Evolutionary conservation across 2,888 invertebrate species (phyloP).

Genomic region (Acanthacorydalis orientalis): DNA sequence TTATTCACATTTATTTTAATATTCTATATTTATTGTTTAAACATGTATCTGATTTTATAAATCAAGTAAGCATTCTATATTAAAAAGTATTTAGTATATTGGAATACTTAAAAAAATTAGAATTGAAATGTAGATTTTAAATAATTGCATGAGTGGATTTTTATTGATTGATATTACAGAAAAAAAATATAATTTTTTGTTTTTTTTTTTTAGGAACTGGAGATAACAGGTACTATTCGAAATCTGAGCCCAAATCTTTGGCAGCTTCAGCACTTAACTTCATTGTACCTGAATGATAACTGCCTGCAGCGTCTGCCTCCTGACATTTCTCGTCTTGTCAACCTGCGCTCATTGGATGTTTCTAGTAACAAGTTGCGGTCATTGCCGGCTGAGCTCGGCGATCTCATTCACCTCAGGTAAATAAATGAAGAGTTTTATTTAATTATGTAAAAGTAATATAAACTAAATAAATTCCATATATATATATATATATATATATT

Average conservation of each 20-base stretch:
- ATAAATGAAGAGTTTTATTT: neutral
- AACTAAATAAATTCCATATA: too few relatives aligned
- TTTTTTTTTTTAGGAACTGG: conserved; percentile 22
- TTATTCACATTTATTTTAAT: too few relatives aligned
- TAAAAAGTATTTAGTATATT: neutral
- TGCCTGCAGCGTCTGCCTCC: conserved; percentile 78
- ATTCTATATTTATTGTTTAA: too few relatives aligned
- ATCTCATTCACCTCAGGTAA: conserved; percentile 84
- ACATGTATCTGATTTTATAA: too few relatives aligned
- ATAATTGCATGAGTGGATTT: neutral
- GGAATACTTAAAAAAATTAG: neutral
- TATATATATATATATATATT: too few relatives aligned
- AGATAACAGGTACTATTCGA: conserved; percentile 81
- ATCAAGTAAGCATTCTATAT: too few relatives aligned
- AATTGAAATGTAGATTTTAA: neutral
- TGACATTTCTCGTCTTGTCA: conserved; percentile 71
- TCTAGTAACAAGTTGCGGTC: conserved; percentile 89
- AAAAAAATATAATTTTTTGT: neutral
- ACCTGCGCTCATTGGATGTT: conserved; percentile 78
- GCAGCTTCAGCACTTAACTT: conserved; percentile 81
- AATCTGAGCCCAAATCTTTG: conserved; percentile 86
- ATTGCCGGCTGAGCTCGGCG: conserved; percentile 91
- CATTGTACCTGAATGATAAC: conserved; percentile 92
- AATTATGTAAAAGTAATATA: too few relatives aligned
- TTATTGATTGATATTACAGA: neutral